phyloP scores from a whole-genome alignment of 2,113 vertebrate species.

The human (Homo sapiens) region GRCh38 chr22:32997001-32997500 shows the following conservation, averaged over 20 bases:
- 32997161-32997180: neutral
- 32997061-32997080: neutral
- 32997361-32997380: neutral
- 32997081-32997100: neutral
- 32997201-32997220: neutral
- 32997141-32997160: neutral
- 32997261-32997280: neutral
- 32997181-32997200: neutral
- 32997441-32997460: neutral
- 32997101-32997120: no score
- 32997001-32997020: neutral
- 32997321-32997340: neutral
- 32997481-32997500: neutral
- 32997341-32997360: neutral
- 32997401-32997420: neutral
- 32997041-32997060: neutral
- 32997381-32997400: neutral
- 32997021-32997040: neutral
- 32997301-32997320: accelerated
- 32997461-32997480: neutral
- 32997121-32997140: neutral
- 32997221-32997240: neutral
- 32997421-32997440: neutral
- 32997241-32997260: neutral
- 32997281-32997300: neutral